Conservation (phyloP, 1,140 invertebrate species). For the Meloidogyne chitwoodi region DNA sequence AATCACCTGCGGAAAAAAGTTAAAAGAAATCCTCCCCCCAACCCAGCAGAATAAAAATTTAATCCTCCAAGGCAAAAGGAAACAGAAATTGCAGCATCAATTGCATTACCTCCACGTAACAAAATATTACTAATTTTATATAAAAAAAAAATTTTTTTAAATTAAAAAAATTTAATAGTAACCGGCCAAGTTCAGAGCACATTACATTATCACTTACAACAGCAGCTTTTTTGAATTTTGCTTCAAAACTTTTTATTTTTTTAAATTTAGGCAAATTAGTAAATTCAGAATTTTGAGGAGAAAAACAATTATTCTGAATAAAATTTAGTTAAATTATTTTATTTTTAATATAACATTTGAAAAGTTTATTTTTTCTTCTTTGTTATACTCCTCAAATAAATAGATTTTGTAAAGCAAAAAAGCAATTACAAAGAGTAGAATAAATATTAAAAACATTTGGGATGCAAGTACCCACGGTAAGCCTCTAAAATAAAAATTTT, state of each 20-base stretch:
- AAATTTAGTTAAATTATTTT: not conserved
- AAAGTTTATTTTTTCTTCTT: not conserved
- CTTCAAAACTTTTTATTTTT: constrained; percentile 26
- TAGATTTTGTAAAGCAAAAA: constrained; percentile 39
- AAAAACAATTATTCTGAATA: constrained; percentile 1
- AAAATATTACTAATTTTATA: constrained; percentile 69
- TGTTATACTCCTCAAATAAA: constrained; percentile 17
- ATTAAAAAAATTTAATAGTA: not conserved
- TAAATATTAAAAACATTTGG: constrained; percentile 26
- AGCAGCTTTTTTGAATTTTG: constrained; percentile 34
- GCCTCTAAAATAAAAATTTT: constrained; percentile 34
- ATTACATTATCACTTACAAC: constrained; percentile 52
- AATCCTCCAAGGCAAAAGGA: constrained; percentile 78
- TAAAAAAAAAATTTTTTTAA: not conserved
- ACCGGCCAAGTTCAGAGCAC: constrained; percentile 50
- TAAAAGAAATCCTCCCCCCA: constrained; percentile 81
- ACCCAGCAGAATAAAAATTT: constrained; percentile 77
- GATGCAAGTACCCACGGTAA: constrained; percentile 49
- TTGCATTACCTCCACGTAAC: constrained; percentile 74
- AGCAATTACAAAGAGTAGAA: constrained; percentile 32
- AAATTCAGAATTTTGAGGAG: not conserved
- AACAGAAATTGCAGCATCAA: constrained; percentile 77
- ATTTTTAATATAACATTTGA: not conserved
- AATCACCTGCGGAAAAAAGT: constrained; percentile 69
- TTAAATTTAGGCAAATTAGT: constrained; percentile 4